Evolutionary conservation across 2,113 vertebrate species (phyloP).

Genomic region (Columba livia): DNA sequence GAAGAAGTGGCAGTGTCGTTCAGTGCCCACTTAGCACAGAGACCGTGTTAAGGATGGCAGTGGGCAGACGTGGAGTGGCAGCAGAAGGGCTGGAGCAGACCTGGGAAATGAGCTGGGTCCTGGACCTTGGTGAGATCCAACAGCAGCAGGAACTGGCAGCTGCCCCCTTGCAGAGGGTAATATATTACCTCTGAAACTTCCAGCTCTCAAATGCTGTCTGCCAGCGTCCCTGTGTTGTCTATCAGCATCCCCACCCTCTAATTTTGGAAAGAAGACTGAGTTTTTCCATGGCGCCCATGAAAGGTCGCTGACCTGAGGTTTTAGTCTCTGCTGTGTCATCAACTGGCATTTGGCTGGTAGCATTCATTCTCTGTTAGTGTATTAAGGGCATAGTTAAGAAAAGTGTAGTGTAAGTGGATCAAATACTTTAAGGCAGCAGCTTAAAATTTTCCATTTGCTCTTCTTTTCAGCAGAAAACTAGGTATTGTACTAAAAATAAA

Average conservation of each 20-base stretch:
- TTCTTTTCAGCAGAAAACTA: background rate
- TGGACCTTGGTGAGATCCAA: background rate
- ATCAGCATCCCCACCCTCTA: background rate
- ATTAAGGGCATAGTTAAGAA: background rate
- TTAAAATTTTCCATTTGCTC: conserved; percentile 1
- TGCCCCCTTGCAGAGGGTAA: background rate
- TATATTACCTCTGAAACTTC: background rate
- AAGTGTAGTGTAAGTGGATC: background rate
- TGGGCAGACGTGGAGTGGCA: background rate
- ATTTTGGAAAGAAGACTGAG: conserved; percentile 8
- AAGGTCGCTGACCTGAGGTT: conserved; percentile 39
- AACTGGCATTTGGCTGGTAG: background rate
- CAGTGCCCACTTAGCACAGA: background rate
- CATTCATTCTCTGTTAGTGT: background rate
- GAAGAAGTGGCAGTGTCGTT: background rate
- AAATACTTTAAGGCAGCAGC: background rate
- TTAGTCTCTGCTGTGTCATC: conserved; percentile 8
- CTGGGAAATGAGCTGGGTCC: background rate
- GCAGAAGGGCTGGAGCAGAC: background rate
- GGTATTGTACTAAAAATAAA: background rate
- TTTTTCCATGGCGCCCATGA: background rate
- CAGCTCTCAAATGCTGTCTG: background rate
- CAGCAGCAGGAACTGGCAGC: background rate
- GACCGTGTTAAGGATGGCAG: background rate
- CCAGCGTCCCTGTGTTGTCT: background rate